Conservation (phyloP, 2,797 vertebrate genomes). For the Danio choprae region DNA sequence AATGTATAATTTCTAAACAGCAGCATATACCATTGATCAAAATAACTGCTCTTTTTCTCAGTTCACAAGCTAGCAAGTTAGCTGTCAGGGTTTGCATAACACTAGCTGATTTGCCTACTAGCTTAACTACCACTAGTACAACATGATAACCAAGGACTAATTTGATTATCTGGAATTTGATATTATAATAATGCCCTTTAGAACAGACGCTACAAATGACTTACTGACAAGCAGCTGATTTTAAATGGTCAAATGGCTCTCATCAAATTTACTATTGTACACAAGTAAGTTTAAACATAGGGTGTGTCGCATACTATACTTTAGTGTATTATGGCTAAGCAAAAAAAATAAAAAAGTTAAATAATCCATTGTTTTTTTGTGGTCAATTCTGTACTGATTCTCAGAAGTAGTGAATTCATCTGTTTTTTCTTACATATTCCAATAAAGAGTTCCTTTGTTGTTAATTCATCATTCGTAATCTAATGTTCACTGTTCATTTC, state of each 20-base stretch:
- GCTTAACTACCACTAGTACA: neutral
- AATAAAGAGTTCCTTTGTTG: no score
- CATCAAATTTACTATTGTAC: no score
- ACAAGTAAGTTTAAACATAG: neutral
- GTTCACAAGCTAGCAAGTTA: conserved; percentile 9
- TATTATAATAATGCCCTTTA: neutral
- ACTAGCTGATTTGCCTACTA: neutral
- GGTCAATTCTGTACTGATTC: no score
- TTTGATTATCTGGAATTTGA: neutral
- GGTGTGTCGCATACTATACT: neutral
- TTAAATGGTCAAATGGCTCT: neutral
- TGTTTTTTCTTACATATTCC: no score
- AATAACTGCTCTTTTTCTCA: neutral
- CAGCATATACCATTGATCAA: neutral
- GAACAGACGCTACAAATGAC: neutral
- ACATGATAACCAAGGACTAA: neutral
- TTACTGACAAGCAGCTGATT: neutral
- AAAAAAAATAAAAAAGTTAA: no score
- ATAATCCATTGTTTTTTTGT: no score
- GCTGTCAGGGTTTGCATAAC: neutral
- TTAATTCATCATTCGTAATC: no score
- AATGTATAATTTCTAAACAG: neutral
- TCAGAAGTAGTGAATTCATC: no score
- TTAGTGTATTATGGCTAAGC: no score
- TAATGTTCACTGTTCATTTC: no score